A percentile compares a stretch with the other conserved stretches of the same genome.
Evolutionary conservation across 2,888 invertebrate genomes (phyloP).

Genomic region (Spodoptera picta): DNA sequence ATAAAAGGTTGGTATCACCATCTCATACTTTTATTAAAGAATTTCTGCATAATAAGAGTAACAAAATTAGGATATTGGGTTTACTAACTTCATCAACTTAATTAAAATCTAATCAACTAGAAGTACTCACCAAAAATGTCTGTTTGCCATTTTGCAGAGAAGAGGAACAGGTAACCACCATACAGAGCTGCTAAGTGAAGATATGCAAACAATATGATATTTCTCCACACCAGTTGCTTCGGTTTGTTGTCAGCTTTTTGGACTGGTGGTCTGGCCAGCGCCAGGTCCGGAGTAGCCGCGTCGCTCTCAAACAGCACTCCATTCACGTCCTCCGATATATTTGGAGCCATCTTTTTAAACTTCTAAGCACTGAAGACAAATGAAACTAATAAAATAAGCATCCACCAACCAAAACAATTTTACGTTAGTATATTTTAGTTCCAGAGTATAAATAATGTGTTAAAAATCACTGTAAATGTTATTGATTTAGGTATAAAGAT

Average conservation of each 20-base stretch:
- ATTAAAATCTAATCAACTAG: neutral
- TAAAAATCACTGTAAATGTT: too few relatives aligned
- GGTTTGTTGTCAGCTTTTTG: slow-evolving; percentile 88
- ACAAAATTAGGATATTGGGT: too few relatives aligned
- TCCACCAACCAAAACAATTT: too few relatives aligned
- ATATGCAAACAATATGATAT: slow-evolving; percentile 93
- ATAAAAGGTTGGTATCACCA: too few relatives aligned
- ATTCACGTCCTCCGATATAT: slow-evolving; percentile 75
- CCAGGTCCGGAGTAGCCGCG: slow-evolving; percentile 82
- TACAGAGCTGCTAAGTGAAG: slow-evolving; percentile 93
- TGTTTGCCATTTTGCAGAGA: slow-evolving; percentile 93
- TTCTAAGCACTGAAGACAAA: slow-evolving; percentile 41
- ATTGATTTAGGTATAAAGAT: too few relatives aligned
- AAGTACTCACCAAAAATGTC: slow-evolving; percentile 90
- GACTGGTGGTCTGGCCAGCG: slow-evolving; percentile 74
- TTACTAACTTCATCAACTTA: neutral
- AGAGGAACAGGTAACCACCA: slow-evolving; percentile 92
- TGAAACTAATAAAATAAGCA: neutral
- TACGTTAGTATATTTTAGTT: too few relatives aligned
- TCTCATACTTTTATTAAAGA: too few relatives aligned
- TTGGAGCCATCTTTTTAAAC: slow-evolving; percentile 79
- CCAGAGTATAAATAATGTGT: too few relatives aligned
- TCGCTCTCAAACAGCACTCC: slow-evolving; percentile 85
- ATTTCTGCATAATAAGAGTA: too few relatives aligned
- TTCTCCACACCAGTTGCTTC: slow-evolving; percentile 93